Percentiles rank a stretch among this genome's conserved stretches.
These are phyloP conservation scores for Parnassius mnemosyne DNA, from an alignment of 2,888 invertebrate genomes.

Conservation along the genomic window DNA sequence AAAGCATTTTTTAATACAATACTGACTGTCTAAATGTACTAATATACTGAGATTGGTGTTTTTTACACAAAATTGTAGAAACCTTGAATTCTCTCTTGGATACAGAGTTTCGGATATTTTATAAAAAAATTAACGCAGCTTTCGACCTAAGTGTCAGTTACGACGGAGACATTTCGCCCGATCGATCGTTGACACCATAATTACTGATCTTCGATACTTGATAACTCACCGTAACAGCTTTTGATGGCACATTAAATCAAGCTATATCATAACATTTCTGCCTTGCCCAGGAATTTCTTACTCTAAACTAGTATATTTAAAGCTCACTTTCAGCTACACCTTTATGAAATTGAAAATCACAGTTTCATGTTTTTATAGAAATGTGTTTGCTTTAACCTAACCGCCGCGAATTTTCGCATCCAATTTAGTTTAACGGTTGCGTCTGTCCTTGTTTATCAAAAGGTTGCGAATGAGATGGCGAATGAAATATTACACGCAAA, in stretches of 20 bases:
- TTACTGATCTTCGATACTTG: conserved; percentile 14
- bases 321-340: conserved; percentile 1
- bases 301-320: conserved; percentile 30
- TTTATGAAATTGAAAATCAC: conserved; percentile 41
- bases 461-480: conserved; percentile 40
- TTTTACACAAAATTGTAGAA: no score
- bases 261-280: conserved; percentile 12
- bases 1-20: no score
- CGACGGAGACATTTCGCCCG: conserved; percentile 1
- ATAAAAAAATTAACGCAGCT: background rate
- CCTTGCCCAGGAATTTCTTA: conserved; percentile 35
- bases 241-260: conserved; percentile 23
- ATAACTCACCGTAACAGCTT: conserved; percentile 18
- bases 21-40: no score
- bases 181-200: conserved; percentile 10
- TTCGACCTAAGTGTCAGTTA: background rate
- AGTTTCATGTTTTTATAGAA: conserved; percentile 36
- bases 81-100: no score
- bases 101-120: background rate
- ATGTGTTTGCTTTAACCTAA: conserved; percentile 62
- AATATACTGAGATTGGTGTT: no score
- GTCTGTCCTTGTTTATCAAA: conserved; percentile 39
- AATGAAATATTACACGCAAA: conserved; percentile 48
- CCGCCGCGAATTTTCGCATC: conserved; percentile 60
- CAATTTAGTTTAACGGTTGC: conserved; percentile 57